These are phyloP conservation scores for Helarctos malayanus DNA, from an alignment of 2,797 vertebrate genomes.

Conservation along the genomic window DNA sequence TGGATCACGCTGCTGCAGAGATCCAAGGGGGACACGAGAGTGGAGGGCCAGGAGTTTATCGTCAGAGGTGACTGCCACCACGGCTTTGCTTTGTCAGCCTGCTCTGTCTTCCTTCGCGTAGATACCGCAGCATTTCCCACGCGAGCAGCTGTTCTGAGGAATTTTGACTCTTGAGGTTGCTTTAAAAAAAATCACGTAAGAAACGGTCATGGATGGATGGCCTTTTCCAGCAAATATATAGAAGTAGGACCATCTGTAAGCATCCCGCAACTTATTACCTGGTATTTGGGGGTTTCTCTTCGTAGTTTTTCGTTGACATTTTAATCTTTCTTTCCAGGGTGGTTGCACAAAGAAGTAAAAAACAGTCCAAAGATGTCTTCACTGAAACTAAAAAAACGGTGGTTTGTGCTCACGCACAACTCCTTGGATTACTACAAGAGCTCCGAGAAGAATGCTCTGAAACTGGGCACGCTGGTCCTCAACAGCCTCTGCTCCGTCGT, in stretches of 20 bases:
- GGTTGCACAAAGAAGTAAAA: conserved; percentile 97
- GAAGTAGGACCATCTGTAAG: not conserved
- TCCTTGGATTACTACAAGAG: conserved; percentile 99
- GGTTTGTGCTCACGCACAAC: conserved; percentile 98
- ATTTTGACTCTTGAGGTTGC: not conserved
- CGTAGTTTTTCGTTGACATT: not conserved
- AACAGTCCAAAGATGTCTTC: conserved; percentile 93
- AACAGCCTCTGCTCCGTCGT: conserved; percentile 98
- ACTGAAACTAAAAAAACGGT: conserved; percentile 97
- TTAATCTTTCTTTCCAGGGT: conserved; percentile 90
- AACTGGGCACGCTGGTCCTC: conserved; percentile 96
- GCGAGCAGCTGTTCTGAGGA: not conserved
- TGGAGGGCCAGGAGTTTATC: conserved; percentile 98
- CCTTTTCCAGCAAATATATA: not conserved
- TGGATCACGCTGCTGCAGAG: conserved; percentile 98
- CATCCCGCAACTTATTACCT: fast-evolving
- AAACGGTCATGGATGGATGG: fast-evolving
- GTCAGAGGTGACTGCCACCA: conserved; percentile 92
- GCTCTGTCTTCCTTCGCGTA: fast-evolving
- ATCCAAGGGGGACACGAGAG: conserved; percentile 96
- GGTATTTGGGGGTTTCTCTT: not conserved
- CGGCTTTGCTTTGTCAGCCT: fast-evolving
- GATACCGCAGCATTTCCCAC: not conserved
- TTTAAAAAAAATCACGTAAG: not conserved
- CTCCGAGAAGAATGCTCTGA: conserved; percentile 95